Evolutionary conservation across 2,113 vertebrate species (phyloP).

Genomic region (Hippocampus guttulatus): DNA sequence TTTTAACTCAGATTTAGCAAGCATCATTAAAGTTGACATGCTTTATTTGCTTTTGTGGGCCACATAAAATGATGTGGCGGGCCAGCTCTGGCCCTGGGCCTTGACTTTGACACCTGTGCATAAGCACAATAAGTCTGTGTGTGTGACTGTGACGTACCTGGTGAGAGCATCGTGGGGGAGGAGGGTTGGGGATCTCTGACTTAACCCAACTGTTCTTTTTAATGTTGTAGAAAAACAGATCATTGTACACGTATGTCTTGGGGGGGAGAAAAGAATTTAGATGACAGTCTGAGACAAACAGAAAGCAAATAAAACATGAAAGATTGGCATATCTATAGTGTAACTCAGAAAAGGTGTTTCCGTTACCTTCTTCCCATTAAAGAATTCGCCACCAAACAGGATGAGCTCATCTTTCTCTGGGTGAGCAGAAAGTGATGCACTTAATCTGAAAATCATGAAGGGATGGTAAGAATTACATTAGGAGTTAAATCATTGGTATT

Average conservation of each 20-base stretch:
- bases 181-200: constrained; percentile 84
- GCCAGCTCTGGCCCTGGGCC: too few species aligned
- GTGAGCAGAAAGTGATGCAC: constrained; percentile 81
- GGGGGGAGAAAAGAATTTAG: background rate
- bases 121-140: background rate
- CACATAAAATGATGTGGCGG: too few species aligned
- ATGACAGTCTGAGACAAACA: background rate
- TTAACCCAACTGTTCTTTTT: constrained; percentile 88
- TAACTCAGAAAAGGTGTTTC: background rate
- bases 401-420: constrained; percentile 95
- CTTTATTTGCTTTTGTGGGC: too few species aligned
- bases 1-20: too few species aligned
- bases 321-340: background rate
- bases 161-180: constrained; percentile 88
- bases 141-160: constrained; percentile 74
- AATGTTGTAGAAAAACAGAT: constrained; percentile 87
- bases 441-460: constrained; percentile 71
- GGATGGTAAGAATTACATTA: background rate
- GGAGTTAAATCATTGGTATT: background rate
- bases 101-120: too few species aligned
- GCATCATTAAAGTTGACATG: too few species aligned
- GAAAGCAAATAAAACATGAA: background rate
- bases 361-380: constrained; percentile 93
- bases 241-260: constrained; percentile 89
- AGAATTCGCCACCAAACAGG: constrained; percentile 97